Conservation (phyloP, 2,888 invertebrate genomes). For the Habrosyne pyritoides region DNA sequence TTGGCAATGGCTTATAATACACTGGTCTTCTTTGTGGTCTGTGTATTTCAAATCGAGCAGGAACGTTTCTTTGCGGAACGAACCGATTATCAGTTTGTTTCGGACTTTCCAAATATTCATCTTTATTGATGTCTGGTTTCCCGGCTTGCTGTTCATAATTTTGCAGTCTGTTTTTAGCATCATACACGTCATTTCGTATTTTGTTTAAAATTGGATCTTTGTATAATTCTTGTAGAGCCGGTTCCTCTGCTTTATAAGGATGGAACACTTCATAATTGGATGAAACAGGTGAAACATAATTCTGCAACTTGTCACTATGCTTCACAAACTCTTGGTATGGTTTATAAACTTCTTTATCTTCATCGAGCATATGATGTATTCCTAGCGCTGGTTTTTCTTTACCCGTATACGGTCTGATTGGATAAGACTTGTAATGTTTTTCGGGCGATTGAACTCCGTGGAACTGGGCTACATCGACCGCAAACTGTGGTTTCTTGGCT, state of each 20-base stretch:
- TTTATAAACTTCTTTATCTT: conserved; percentile 43
- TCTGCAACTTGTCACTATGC: conserved; percentile 35
- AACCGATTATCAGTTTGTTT: conserved; percentile 64
- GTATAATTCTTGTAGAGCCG: conserved; percentile 62
- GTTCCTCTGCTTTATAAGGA: conserved; percentile 71
- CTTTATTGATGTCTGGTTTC: conserved; percentile 55
- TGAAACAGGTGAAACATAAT: conserved; percentile 48
- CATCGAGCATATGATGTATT: conserved; percentile 57
- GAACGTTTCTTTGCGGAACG: conserved; percentile 62
- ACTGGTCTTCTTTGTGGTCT: conserved; percentile 63
- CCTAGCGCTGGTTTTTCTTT: conserved; percentile 57
- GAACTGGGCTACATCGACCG: conserved; percentile 64
- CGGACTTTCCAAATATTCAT: conserved; percentile 68
- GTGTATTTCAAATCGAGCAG: conserved; percentile 66
- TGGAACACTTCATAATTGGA: conserved; percentile 71
- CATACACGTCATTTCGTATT: conserved; percentile 61
- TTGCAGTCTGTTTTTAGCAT: conserved; percentile 58
- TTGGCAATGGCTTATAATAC: conserved; percentile 59
- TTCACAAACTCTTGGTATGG: conserved; percentile 60
- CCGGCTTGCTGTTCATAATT: conserved; percentile 66
- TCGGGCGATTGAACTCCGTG: conserved; percentile 69
- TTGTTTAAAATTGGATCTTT: conserved; percentile 66
- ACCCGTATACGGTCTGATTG: conserved; percentile 60
- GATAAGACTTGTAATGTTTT: conserved; percentile 61
- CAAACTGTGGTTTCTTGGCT: conserved; percentile 72